A percentile compares a stretch with the other conserved stretches of the same genome.
These are phyloP conservation scores for Hesperia comma DNA, from an alignment of 2,888 invertebrate genomes.

Conservation along the genomic window DNA sequence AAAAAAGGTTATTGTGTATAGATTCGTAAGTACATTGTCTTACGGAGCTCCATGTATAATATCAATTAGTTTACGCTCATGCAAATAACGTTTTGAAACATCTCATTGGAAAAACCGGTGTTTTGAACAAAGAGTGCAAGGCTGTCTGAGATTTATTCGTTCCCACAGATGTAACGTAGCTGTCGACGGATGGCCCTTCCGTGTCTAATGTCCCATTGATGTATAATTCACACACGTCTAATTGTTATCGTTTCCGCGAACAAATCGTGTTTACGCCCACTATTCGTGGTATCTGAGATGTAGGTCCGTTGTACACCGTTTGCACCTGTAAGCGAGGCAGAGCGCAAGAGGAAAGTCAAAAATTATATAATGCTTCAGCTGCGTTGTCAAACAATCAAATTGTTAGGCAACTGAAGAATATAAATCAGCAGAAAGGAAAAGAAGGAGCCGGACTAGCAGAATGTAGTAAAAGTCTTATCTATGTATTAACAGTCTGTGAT, in stretches of 20 bases:
- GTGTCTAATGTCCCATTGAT: slow-evolving; percentile 62
- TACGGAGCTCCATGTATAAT: slow-evolving; percentile 33
- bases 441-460: too few relatives aligned
- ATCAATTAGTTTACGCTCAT: slow-evolving; percentile 35
- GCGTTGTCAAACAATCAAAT: too few relatives aligned
- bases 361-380: too few relatives aligned
- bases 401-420: too few relatives aligned
- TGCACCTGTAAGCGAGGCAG: too few relatives aligned
- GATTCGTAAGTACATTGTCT: background rate
- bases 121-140: slow-evolving; percentile 22
- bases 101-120: slow-evolving; percentile 25
- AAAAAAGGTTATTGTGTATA: slow-evolving; percentile 20
- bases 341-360: too few relatives aligned
- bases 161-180: slow-evolving; percentile 58
- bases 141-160: slow-evolving; percentile 69
- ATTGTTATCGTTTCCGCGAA: slow-evolving; percentile 65
- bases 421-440: too few relatives aligned
- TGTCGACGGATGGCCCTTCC: slow-evolving; percentile 46
- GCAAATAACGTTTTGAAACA: slow-evolving; percentile 31
- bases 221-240: slow-evolving; percentile 46
- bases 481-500: too few relatives aligned
- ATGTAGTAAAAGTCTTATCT: too few relatives aligned
- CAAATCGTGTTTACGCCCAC: slow-evolving; percentile 42
- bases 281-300: slow-evolving; percentile 30
- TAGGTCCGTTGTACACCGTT: background rate